Percentiles rank a stretch among this genome's conserved stretches.
These are phyloP conservation scores for Macrophya annulata DNA, from an alignment of 2,888 invertebrate species.

Conservation along the genomic window DNA sequence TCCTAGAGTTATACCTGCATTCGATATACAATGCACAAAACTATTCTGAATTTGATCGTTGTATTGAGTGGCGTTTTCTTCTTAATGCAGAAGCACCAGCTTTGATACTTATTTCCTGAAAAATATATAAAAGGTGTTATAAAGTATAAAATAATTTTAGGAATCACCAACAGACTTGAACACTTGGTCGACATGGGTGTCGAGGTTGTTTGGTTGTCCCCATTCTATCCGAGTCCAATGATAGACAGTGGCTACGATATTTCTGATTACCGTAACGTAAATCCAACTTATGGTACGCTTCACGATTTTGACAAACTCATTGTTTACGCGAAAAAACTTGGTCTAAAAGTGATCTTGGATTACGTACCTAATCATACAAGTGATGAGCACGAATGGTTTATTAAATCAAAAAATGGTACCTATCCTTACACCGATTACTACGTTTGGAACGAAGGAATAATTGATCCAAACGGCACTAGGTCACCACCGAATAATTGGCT, in stretches of 20 bases:
- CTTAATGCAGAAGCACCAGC: background rate
- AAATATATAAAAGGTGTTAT: background rate
- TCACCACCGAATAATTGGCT: conserved; percentile 44
- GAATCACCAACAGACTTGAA: conserved; percentile 69
- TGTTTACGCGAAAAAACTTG: conserved; percentile 56
- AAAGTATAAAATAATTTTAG: conserved; percentile 58
- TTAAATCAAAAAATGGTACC: conserved; percentile 71
- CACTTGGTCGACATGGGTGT: conserved; percentile 79
- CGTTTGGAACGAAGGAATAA: conserved; percentile 75
- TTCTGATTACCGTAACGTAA: conserved; percentile 79
- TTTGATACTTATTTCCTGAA: background rate
- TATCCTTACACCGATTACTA: conserved; percentile 79
- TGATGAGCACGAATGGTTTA: conserved; percentile 81
- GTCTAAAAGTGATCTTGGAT: conserved; percentile 66
- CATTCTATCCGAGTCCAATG: conserved; percentile 81
- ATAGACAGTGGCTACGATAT: conserved; percentile 82
- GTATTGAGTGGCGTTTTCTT: background rate
- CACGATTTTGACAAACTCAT: conserved; percentile 77
- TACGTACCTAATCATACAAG: conserved; percentile 75
- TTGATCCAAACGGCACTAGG: background rate
- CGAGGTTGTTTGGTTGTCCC: conserved; percentile 80
- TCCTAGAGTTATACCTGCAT: background rate
- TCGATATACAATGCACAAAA: background rate
- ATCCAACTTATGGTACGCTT: conserved; percentile 80
- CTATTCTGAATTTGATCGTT: background rate